phyloP scores from a whole-genome alignment of 2,113 vertebrate genomes.

The Archocentrus centrarchus region DNA sequence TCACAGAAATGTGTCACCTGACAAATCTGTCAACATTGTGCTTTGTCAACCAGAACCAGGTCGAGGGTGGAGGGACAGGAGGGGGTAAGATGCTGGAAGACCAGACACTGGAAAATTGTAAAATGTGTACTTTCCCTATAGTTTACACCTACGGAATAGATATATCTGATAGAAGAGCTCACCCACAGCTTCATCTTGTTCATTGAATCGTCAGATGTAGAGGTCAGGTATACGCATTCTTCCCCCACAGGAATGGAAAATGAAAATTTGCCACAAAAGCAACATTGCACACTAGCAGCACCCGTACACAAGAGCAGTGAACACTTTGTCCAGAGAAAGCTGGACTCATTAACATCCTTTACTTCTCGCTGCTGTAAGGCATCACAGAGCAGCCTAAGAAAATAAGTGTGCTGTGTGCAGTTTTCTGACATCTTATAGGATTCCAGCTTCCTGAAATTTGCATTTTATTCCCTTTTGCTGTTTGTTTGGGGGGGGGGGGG shows the following conservation, averaged over 20 bases:
- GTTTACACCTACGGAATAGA: background rate
- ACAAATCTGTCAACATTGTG: background rate
- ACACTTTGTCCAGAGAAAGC: conserved; percentile 25
- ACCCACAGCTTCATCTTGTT: background rate
- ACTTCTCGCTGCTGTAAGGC: conserved; percentile 18
- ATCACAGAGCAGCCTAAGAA: conserved; percentile 19
- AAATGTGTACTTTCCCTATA: no score
- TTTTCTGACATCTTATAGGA: conserved; percentile 36
- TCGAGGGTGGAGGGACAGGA: background rate
- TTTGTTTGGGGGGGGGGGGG: background rate
- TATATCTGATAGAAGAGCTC: background rate
- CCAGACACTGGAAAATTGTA: no score
- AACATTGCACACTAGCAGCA: conserved; percentile 3
- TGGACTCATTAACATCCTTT: conserved; percentile 43
- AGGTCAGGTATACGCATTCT: conserved; percentile 1
- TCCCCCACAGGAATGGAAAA: background rate
- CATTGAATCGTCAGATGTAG: background rate
- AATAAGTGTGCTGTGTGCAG: conserved; percentile 31
- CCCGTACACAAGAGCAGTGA: conserved; percentile 1
- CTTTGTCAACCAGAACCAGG: background rate
- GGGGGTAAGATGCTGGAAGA: background rate
- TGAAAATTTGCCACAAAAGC: conserved; percentile 11
- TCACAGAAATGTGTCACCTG: background rate
- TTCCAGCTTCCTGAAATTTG: conserved; percentile 11
- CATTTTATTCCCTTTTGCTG: conserved; percentile 19